A percentile compares a stretch with the other conserved stretches of the same genome.
phyloP scores from a whole-genome alignment of 2,888 invertebrate species.

The Proisotoma minuta region DNA sequence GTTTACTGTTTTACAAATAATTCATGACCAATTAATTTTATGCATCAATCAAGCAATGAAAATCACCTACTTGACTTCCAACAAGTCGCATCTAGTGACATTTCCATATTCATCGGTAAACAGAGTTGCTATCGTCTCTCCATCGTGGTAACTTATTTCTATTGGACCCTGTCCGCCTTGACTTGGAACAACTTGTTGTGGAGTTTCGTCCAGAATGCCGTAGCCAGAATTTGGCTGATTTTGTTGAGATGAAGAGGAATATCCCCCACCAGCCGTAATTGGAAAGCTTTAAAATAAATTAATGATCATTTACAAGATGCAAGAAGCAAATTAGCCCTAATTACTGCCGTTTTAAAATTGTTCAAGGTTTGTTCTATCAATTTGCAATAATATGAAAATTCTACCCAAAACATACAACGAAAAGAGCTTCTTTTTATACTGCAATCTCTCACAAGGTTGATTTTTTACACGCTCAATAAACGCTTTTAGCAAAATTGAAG shows the following conservation, averaged over 20 bases:
- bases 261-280: neutral
- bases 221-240: neutral
- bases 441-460: too few relatives aligned
- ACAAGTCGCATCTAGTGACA: constrained; percentile 62
- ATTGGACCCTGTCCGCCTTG: constrained; percentile 4
- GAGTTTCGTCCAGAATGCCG: neutral
- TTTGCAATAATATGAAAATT: too few relatives aligned
- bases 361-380: too few relatives aligned
- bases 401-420: too few relatives aligned
- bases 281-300: too few relatives aligned
- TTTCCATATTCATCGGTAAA: constrained; percentile 50
- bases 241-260: neutral
- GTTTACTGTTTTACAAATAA: constrained; percentile 58
- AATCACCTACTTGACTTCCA: constrained; percentile 77
- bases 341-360: too few relatives aligned
- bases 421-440: too few relatives aligned
- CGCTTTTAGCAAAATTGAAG: too few relatives aligned
- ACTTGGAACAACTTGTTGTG: too few relatives aligned
- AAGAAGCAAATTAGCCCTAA: too few relatives aligned
- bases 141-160: constrained; percentile 65
- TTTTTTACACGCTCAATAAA: too few relatives aligned
- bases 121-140: constrained; percentile 76
- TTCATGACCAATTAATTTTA: constrained; percentile 7
- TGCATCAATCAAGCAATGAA: neutral
- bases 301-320: too few relatives aligned